Conservation (phyloP, 2,797 vertebrate species). For the Cossypha heuglini region DNA sequence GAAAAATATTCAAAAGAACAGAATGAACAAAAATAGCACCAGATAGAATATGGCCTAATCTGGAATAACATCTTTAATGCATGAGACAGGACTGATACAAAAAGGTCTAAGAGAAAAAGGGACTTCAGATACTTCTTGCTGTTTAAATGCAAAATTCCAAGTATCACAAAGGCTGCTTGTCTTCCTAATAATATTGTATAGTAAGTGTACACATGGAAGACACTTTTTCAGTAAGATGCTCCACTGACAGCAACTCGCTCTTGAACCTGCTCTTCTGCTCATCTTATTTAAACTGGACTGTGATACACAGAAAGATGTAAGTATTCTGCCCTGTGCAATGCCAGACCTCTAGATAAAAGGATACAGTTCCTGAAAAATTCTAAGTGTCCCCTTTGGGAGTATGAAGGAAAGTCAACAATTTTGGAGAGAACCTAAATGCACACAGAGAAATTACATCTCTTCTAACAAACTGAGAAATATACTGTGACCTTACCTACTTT, state of each 20-base stretch:
- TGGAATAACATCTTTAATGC: constrained; percentile 22
- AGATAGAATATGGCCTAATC: neutral
- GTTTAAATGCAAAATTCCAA: neutral
- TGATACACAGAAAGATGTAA: neutral
- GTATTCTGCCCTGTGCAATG: neutral
- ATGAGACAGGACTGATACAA: neutral
- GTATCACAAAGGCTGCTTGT: neutral
- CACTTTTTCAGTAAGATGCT: neutral
- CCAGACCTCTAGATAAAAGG: neutral
- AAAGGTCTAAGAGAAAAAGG: neutral
- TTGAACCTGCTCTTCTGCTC: neutral
- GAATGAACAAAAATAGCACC: constrained; percentile 13
- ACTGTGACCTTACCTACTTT: neutral
- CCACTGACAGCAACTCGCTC: neutral
- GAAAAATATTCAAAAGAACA: neutral
- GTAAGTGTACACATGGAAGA: neutral
- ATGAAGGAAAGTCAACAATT: neutral
- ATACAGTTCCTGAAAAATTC: neutral
- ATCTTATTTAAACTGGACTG: neutral
- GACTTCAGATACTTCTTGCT: neutral
- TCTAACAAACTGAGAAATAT: neutral
- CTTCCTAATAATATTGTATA: neutral
- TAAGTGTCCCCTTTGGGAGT: neutral
- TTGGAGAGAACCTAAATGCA: neutral
- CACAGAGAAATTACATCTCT: neutral